These are phyloP conservation scores for Aphodius sticticus DNA, from an alignment of 2,888 invertebrate species.

Conservation along the genomic window DNA sequence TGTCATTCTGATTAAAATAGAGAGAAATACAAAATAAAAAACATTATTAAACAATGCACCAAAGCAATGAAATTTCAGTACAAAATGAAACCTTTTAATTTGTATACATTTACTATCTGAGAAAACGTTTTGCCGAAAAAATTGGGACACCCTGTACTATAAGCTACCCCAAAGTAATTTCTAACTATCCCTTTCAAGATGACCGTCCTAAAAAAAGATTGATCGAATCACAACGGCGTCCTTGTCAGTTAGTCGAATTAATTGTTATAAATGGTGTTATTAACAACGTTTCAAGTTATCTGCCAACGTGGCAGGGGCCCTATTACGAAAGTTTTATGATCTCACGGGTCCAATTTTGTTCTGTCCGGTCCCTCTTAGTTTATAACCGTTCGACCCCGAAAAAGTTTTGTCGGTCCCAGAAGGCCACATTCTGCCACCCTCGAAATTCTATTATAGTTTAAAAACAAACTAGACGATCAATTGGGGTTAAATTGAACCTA, in stretches of 20 bases:
- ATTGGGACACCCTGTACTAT: too few species aligned
- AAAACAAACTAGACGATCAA: background rate
- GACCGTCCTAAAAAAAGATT: background rate
- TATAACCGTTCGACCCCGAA: conserved; percentile 4
- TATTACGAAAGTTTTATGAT: background rate
- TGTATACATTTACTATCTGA: too few species aligned
- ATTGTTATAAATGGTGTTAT: background rate
- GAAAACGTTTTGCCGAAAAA: too few species aligned
- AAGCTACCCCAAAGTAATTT: too few species aligned
- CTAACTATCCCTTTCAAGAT: background rate
- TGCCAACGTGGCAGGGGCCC: background rate
- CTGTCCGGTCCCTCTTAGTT: background rate
- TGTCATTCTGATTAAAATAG: too few species aligned
- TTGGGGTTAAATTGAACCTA: background rate
- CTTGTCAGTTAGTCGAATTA: background rate
- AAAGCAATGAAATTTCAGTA: too few species aligned
- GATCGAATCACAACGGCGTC: background rate
- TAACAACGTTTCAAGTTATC: background rate
- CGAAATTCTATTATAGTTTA: background rate
- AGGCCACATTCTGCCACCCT: background rate
- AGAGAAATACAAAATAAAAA: too few species aligned
- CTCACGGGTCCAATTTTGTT: background rate
- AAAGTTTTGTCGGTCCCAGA: background rate
- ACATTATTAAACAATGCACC: too few species aligned
- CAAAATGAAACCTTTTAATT: too few species aligned